Conservation (phyloP, 2,113 vertebrate species). For the Protobothrops flavoviridis region DNA sequence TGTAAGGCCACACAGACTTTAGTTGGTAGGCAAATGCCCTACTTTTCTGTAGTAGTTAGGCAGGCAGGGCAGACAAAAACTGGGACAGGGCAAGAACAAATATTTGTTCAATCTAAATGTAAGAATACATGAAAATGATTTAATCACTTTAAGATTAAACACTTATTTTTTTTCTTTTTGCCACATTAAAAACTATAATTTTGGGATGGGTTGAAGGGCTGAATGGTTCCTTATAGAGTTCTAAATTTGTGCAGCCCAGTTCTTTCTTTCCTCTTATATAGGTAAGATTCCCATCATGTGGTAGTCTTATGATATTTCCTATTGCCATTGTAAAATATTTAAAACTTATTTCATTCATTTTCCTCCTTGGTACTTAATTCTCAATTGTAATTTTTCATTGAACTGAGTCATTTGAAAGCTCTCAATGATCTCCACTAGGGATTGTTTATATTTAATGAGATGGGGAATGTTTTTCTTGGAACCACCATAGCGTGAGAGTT, state of each 20-base stretch:
- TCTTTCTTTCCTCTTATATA: neutral
- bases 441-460: neutral
- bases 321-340: neutral
- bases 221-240: neutral
- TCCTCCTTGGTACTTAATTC: neutral
- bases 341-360: neutral
- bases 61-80: neutral
- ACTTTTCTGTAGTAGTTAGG: neutral
- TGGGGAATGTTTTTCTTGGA: constrained; percentile 3
- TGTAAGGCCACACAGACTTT: neutral
- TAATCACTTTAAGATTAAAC: neutral
- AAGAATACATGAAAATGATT: neutral
- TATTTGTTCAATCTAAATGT: neutral
- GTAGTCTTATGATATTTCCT: neutral
- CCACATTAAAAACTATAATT: neutral
- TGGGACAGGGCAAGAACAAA: neutral
- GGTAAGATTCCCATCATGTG: neutral
- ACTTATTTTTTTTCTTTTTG: neutral
- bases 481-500: neutral
- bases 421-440: neutral
- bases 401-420: neutral
- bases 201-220: neutral
- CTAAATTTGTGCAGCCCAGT: neutral
- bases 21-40: neutral
- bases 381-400: neutral